These are phyloP conservation scores for Tinea trinotella DNA, from an alignment of 2,888 invertebrate genomes.

Conservation along the genomic window DNA sequence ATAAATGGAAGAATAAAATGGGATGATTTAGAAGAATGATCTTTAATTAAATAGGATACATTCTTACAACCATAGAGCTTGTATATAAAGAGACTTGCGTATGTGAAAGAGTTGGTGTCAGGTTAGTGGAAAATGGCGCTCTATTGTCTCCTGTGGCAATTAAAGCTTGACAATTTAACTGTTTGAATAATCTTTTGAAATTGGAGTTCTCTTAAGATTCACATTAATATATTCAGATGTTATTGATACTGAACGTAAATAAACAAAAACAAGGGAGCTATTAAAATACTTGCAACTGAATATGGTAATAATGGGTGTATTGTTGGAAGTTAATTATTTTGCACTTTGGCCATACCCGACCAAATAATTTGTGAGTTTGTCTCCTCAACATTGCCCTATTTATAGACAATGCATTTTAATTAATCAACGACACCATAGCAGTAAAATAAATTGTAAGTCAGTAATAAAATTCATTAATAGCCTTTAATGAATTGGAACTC, in stretches of 20 bases:
- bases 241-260: not conserved
- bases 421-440: slow-evolving; percentile 41
- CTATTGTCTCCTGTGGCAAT: too few species aligned
- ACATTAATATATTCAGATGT: not conserved
- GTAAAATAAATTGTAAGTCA: slow-evolving; percentile 47
- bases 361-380: not conserved
- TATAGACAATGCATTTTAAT: slow-evolving; percentile 39
- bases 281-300: not conserved
- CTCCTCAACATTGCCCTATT: not conserved
- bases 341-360: slow-evolving; percentile 5
- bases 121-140: too few species aligned
- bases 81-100: too few species aligned
- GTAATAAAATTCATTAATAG: slow-evolving; percentile 59
- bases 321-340: slow-evolving; percentile 12
- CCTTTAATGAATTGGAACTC: slow-evolving; percentile 62
- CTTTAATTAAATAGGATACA: too few species aligned
- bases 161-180: too few species aligned
- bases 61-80: too few species aligned
- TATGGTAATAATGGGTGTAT: slow-evolving; percentile 3
- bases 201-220: too few species aligned
- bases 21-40: too few species aligned
- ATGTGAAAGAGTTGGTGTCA: too few species aligned
- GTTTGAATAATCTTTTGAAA: too few species aligned
- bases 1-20: too few species aligned
- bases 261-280: not conserved